phyloP scores from a whole-genome alignment of 2,888 invertebrate species.

The Dorcus parallelipipedus region DNA sequence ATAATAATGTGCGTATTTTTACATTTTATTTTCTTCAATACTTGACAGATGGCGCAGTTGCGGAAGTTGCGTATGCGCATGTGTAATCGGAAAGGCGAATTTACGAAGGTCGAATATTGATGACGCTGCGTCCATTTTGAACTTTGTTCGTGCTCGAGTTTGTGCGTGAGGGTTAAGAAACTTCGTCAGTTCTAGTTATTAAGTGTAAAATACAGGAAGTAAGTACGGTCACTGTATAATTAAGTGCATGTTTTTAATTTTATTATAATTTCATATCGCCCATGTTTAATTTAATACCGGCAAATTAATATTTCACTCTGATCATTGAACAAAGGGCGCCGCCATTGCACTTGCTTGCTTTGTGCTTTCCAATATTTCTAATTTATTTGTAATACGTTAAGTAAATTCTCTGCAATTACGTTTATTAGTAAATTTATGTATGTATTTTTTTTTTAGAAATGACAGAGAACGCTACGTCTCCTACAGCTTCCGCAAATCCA shows the following conservation, averaged over 20 bases:
- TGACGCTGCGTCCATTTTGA: constrained; percentile 16
- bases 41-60: too few relatives aligned
- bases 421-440: background rate
- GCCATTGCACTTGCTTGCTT: background rate
- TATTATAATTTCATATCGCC: background rate
- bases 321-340: background rate
- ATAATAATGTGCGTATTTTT: too few relatives aligned
- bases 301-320: background rate
- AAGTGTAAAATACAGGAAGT: constrained; percentile 13
- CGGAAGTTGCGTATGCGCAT: too few relatives aligned
- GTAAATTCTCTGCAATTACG: constrained; percentile 8
- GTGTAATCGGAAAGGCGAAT: too few relatives aligned
- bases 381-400: background rate
- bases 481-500: constrained; percentile 9
- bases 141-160: constrained; percentile 6
- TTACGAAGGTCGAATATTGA: too few relatives aligned
- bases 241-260: background rate
- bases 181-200: constrained; percentile 6
- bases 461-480: constrained; percentile 7
- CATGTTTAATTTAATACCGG: background rate
- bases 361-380: too few relatives aligned
- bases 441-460: constrained; percentile 8
- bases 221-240: constrained; percentile 1
- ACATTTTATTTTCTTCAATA: too few relatives aligned
- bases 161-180: background rate